These are phyloP conservation scores for Epicampocera succincta DNA, from an alignment of 2,888 invertebrate genomes.

Conservation along the genomic window DNA sequence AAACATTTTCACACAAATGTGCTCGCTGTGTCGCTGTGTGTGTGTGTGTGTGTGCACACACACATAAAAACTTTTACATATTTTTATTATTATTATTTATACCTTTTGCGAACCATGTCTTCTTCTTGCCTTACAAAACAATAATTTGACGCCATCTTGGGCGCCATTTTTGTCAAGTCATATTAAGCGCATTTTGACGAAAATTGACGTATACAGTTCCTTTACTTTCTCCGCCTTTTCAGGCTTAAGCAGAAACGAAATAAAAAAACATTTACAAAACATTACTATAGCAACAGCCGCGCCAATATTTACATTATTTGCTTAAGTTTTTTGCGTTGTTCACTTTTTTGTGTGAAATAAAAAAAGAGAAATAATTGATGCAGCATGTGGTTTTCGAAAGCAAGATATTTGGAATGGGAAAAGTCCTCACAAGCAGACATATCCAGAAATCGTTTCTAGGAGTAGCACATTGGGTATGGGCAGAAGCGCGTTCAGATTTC, in stretches of 20 bases:
- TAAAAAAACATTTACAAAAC: conserved; percentile 30
- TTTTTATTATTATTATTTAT: conserved; percentile 60
- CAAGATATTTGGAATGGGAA: conserved; percentile 48
- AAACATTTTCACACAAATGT: background rate
- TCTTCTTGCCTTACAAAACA: conserved; percentile 56
- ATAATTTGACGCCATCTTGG: conserved; percentile 76
- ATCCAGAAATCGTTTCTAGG: conserved; percentile 49
- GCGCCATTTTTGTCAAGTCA: conserved; percentile 79
- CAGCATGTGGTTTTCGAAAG: conserved; percentile 68
- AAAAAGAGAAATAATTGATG: conserved; percentile 63
- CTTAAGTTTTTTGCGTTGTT: conserved; percentile 39
- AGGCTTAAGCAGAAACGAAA: background rate
- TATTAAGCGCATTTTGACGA: conserved; percentile 77
- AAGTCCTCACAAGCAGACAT: conserved; percentile 5
- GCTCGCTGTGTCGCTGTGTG: background rate
- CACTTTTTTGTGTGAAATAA: background rate
- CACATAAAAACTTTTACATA: conserved; percentile 4
- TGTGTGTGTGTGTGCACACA: conserved; percentile 6
- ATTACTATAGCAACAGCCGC: conserved; percentile 43
- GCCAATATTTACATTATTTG: conserved; percentile 62
- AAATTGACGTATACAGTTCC: conserved; percentile 74
- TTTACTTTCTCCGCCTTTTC: conserved; percentile 14
- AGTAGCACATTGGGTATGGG: background rate
- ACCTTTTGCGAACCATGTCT: conserved; percentile 55
- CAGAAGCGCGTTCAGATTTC: background rate